A percentile compares a stretch with the other conserved stretches of the same genome.
These are phyloP conservation scores for Ochlodes sylvanus DNA, from an alignment of 2,888 invertebrate species.

Conservation along the genomic window DNA sequence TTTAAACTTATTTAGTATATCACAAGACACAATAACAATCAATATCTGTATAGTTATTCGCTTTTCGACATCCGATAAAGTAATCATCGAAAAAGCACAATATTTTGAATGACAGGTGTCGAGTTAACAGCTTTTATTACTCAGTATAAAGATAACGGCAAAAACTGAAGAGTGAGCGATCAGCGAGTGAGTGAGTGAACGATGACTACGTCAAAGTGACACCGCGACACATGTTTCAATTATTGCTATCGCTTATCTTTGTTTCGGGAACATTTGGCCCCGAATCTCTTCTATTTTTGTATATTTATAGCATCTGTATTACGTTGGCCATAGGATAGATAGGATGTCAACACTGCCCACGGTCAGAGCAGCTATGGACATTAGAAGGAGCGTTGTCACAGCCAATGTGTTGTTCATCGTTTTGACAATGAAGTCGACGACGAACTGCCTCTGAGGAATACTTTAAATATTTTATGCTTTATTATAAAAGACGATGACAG, in stretches of 20 bases:
- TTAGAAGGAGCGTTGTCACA: no score
- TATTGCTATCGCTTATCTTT: constrained; percentile 74
- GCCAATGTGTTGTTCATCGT: no score
- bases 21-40: background rate
- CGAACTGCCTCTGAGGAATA: no score
- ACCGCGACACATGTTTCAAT: constrained; percentile 79
- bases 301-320: no score
- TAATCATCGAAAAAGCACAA: constrained; percentile 28
- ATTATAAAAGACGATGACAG: no score
- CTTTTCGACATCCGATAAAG: constrained; percentile 1
- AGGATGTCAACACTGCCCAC: no score
- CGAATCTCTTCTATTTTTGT: constrained; percentile 22
- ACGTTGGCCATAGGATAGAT: no score
- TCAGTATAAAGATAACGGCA: constrained; percentile 58
- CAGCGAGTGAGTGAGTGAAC: constrained; percentile 40
- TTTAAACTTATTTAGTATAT: no score
- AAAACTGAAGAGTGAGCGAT: constrained; percentile 31
- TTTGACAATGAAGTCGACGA: no score
- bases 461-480: no score
- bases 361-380: no score
- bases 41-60: background rate
- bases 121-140: constrained; percentile 69
- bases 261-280: constrained; percentile 52
- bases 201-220: constrained; percentile 46
- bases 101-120: constrained; percentile 69